Evolutionary conservation across 1,140 invertebrate species (phyloP), one percentile per base, ranked within the genome.

Genomic region (Hesperophylax magnus): DNA sequence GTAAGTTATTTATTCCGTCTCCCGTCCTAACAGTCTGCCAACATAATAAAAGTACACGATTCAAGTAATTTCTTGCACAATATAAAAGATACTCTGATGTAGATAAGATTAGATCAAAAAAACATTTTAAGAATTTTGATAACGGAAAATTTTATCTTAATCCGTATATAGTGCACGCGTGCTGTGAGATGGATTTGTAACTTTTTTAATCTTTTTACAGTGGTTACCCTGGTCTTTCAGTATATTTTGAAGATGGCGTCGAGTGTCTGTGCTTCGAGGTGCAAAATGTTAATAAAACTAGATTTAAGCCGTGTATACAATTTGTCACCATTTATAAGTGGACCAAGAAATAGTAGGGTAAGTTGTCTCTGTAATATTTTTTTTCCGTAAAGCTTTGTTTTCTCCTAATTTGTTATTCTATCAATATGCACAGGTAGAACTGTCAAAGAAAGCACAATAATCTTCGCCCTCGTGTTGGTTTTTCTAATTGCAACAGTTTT

Each of bases 271-370:
- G 88, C 88, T 86, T 89, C 88, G 86, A 87, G 86, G 85, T 89
- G 89, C 88, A 88, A 88, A 88, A 86, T 90, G 79, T 87, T 90
- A 87, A 86, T 87, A 84, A 90, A 89, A 89, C 88, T 90, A 88
- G 88, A 90, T 87, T 87, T 90, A 88, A 90, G 88, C 89, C 89
- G 89, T 87, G 88, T 86, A 85, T 89, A 89, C 87, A 88, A 88
- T 89, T 87, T 89, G 86, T 89, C 87, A 82, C 86, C 89, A 82
- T 86, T 89, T 87, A 88, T 88, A 86, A 89, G 86, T 84, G 87
- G 88, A 87, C 87, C 88, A 78, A 88, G 87, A 81, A 88, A 89
- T 88, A 89, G 85, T 85, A 89, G 86, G 86, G 89, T 90, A 84
- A 87, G 89, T 89, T 47, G 84, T 85, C 52, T 54, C 2, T 31